Conservation (phyloP, 2,113 vertebrate genomes). For the Peromyscus polionotus region DNA sequence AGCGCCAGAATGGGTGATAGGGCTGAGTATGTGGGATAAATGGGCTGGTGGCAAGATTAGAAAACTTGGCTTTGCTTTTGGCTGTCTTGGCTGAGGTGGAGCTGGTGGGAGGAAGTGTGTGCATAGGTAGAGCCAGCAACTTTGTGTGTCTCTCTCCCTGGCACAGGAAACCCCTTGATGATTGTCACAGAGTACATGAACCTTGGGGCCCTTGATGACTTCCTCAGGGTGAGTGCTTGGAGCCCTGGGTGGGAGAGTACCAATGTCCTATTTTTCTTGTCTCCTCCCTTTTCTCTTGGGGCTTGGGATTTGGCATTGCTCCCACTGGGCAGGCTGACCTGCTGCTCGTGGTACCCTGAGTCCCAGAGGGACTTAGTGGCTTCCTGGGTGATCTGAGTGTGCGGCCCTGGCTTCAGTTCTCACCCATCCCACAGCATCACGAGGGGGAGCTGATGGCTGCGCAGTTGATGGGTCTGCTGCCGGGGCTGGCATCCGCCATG, state of each 20-base stretch:
- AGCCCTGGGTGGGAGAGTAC: neutral
- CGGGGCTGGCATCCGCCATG: constrained; percentile 96
- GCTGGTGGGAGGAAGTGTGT: neutral
- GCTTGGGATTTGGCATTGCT: neutral
- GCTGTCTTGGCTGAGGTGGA: neutral
- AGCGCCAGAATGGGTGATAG: neutral
- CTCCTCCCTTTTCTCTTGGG: constrained; percentile 5
- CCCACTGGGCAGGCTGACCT: neutral
- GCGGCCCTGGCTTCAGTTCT: neutral
- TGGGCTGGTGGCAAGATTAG: neutral
- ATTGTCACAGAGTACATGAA: constrained; percentile 95
- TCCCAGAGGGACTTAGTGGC: neutral
- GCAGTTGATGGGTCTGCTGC: constrained; percentile 94
- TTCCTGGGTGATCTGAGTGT: too few relatives aligned
- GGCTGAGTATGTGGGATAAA: neutral
- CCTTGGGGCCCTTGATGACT: constrained; percentile 94
- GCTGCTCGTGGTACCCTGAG: neutral
- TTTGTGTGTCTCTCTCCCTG: constrained; percentile 18
- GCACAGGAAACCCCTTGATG: constrained; percentile 95
- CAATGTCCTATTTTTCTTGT: neutral
- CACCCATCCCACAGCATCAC: constrained; percentile 88
- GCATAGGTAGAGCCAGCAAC: neutral
- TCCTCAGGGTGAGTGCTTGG: constrained; percentile 92
- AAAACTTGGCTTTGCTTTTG: neutral
- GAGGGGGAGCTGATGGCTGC: constrained; percentile 93